Conservation (phyloP, 2,113 vertebrate genomes). For the Amazona guildingii region DNA sequence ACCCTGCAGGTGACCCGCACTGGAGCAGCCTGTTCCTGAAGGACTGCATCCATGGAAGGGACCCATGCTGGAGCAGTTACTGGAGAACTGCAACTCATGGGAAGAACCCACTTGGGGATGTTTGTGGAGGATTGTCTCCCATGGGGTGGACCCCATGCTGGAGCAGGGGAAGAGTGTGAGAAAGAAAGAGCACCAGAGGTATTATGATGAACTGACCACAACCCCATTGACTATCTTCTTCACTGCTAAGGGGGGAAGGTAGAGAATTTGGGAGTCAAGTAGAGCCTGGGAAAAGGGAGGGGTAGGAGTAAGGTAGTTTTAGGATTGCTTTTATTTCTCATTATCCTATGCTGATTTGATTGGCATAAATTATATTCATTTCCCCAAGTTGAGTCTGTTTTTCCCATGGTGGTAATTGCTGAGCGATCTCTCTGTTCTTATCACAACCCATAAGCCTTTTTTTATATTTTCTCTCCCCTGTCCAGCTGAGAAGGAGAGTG, state of each 20-base stretch:
- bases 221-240: fast-evolving
- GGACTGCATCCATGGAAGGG: background rate
- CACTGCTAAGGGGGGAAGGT: fast-evolving
- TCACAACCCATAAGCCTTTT: background rate
- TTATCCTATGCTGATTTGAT: background rate
- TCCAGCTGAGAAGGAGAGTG: background rate
- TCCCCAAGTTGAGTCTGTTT: background rate
- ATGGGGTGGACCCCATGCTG: fast-evolving
- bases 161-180: background rate
- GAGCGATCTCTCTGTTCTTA: background rate
- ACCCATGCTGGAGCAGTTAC: fast-evolving
- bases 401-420: fast-evolving
- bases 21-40: background rate
- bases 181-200: background rate
- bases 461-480: background rate
- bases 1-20: fast-evolving
- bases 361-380: background rate
- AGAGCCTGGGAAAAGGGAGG: background rate
- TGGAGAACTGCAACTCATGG: background rate
- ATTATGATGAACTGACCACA: background rate
- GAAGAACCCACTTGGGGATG: background rate
- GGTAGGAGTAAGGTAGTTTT: background rate
- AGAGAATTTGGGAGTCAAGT: background rate
- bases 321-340: background rate
- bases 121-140: background rate